Evolutionary conservation across 1,140 invertebrate species (phyloP).

Genomic region (Platorchestia sp.): DNA sequence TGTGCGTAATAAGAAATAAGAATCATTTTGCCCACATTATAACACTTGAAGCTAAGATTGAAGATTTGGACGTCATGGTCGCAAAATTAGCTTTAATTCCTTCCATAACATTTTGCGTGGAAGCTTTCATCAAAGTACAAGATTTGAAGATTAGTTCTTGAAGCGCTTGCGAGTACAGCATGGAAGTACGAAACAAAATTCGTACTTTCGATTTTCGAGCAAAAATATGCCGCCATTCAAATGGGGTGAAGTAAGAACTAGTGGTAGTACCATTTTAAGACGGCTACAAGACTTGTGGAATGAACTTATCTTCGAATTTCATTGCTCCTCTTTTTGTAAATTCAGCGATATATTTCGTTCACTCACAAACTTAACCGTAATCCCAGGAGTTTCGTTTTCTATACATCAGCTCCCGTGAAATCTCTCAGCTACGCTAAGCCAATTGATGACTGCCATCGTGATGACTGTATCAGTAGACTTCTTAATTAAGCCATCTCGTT

Average conservation of each 20-base stretch:
- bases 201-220: too few relatives aligned
- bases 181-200: too few relatives aligned
- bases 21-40: not conserved
- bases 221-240: too few relatives aligned
- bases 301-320: too few relatives aligned
- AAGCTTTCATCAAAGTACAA: not conserved
- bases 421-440: not conserved
- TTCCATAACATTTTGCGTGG: not conserved
- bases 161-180: too few relatives aligned
- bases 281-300: too few relatives aligned
- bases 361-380: too few relatives aligned
- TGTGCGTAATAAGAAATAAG: not conserved
- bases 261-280: too few relatives aligned
- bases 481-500: not conserved
- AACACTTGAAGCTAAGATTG: not conserved
- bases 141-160: not conserved
- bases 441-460: not conserved
- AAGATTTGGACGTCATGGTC: not conserved
- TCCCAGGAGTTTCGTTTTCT: too few relatives aligned
- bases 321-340: too few relatives aligned
- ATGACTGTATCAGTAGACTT: not conserved
- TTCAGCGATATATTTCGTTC: too few relatives aligned
- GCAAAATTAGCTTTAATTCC: not conserved
- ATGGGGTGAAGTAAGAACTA: too few relatives aligned
- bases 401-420: not conserved